These are phyloP conservation scores for Sarcophilus harrisii DNA, from an alignment of 2,797 vertebrate species.

Conservation along the genomic window DNA sequence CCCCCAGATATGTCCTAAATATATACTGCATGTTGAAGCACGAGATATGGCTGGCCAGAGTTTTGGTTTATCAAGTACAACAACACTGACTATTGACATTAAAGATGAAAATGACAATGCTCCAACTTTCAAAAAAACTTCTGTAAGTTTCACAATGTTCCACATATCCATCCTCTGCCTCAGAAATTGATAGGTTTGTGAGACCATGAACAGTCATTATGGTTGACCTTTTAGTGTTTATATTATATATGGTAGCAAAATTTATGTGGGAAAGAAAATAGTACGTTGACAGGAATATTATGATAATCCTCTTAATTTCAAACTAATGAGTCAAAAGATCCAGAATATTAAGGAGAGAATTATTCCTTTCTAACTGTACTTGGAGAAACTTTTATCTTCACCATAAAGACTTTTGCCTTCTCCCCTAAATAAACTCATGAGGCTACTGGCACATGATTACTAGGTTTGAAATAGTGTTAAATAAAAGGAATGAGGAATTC, in stretches of 20 bases:
- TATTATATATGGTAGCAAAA: background rate
- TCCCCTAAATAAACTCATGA: background rate
- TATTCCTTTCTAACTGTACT: background rate
- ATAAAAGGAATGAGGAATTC: background rate
- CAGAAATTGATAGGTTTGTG: slow-evolving; percentile 3
- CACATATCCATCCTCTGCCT: background rate
- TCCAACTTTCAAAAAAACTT: slow-evolving; percentile 85
- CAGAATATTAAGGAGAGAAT: background rate
- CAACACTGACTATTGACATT: slow-evolving; percentile 86
- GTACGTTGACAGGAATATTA: slow-evolving; percentile 7
- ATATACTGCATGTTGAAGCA: slow-evolving; percentile 85
- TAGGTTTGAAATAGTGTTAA: background rate
- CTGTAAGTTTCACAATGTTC: slow-evolving; percentile 86
- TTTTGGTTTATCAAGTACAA: slow-evolving; percentile 86
- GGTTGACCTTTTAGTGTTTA: background rate
- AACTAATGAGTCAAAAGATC: background rate
- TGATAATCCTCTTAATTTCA: background rate
- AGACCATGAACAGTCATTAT: slow-evolving; percentile 1
- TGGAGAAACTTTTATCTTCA: background rate
- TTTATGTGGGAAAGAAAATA: background rate
- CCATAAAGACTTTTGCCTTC: background rate
- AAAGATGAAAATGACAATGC: slow-evolving; percentile 92
- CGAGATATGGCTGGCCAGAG: slow-evolving; percentile 88
- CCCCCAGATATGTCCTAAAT: slow-evolving; percentile 83
- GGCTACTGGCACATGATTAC: background rate